Evolutionary conservation across 1,140 invertebrate genomes (phyloP).

Genomic region (Drosophila miranda): DNA sequence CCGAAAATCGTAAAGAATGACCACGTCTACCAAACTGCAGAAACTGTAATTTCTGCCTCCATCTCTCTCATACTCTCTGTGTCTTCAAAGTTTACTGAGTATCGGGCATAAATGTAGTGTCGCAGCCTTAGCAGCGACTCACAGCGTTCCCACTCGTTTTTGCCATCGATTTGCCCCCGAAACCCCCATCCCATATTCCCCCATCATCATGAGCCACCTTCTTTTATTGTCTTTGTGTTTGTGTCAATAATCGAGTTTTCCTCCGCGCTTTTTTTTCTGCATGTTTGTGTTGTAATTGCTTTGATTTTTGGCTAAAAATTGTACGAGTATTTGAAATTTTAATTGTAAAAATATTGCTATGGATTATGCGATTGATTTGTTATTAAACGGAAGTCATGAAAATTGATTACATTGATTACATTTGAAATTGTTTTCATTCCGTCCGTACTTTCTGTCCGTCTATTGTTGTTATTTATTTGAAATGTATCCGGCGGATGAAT

Average conservation of each 20-base stretch:
- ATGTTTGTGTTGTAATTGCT: constrained; percentile 64
- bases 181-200: not conserved
- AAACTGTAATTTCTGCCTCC: no score
- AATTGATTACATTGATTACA: constrained; percentile 51
- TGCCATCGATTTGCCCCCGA: constrained; percentile 54
- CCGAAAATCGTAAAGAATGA: no score
- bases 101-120: no score
- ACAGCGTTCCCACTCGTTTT: constrained; percentile 13
- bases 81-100: no score
- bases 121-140: no score
- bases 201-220: constrained; percentile 4
- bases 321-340: constrained; percentile 74
- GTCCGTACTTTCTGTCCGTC: constrained; percentile 8
- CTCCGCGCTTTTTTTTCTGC: constrained; percentile 47
- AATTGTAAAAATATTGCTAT: constrained; percentile 79
- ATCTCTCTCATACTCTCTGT: no score
- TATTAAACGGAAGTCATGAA: constrained; percentile 81
- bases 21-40: no score
- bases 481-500: constrained; percentile 78
- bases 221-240: constrained; percentile 72
- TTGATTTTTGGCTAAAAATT: constrained; percentile 78
- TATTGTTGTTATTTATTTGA: constrained; percentile 74
- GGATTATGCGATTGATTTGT: constrained; percentile 82
- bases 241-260: constrained; percentile 72
- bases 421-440: constrained; percentile 71